phyloP scores from a whole-genome alignment of 2,797 vertebrate species.

The Varecia variegata region DNA sequence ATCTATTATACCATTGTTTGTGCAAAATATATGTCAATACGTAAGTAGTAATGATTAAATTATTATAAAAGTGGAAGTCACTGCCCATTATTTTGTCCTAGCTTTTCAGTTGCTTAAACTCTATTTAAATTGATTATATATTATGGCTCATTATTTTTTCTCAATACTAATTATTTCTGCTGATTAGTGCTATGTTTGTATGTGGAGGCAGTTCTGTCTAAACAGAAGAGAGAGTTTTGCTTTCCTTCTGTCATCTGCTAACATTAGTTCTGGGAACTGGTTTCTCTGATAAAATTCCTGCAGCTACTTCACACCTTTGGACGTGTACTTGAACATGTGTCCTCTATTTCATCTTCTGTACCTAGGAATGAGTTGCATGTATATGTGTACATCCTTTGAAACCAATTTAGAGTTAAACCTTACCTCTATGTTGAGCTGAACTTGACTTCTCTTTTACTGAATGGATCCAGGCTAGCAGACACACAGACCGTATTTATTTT shows the following conservation, averaged over 20 bases:
- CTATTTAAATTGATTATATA: constrained; percentile 8
- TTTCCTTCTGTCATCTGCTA: not conserved
- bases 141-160: not conserved
- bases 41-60: not conserved
- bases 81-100: not conserved
- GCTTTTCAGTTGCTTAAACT: not conserved
- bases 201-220: not conserved
- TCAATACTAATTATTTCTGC: constrained; percentile 2
- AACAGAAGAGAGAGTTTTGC: not conserved
- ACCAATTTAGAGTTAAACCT: not conserved
- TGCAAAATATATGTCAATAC: constrained; percentile 10
- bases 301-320: not conserved
- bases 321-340: not conserved
- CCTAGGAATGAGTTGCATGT: not conserved
- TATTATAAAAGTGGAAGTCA: constrained; percentile 13
- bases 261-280: not conserved
- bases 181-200: not conserved
- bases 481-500: not conserved
- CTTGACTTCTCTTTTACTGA: constrained; percentile 1
- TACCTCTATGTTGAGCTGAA: not conserved
- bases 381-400: not conserved
- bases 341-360: not conserved
- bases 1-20: not conserved
- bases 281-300: not conserved
- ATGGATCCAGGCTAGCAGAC: not conserved